Conservation (phyloP, 2,888 invertebrate species). For the Nephrotoma appendiculata region DNA sequence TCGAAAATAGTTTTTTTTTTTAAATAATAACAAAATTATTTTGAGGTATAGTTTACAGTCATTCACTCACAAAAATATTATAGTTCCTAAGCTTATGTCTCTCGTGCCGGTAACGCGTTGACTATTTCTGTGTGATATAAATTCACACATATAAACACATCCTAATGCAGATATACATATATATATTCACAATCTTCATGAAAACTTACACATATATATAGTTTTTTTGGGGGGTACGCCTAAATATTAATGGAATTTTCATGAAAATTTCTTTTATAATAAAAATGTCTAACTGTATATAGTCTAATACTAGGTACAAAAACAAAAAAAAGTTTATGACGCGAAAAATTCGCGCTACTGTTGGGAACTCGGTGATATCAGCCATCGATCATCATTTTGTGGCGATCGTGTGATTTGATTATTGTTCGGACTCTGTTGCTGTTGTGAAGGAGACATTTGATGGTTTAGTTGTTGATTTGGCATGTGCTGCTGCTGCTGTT, state of each 20-base stretch:
- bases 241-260: neutral
- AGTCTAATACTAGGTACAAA: neutral
- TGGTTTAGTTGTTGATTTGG: neutral
- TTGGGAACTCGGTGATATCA: conserved; percentile 2
- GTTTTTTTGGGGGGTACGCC: neutral
- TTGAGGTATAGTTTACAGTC: neutral
- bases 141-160: neutral
- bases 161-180: neutral
- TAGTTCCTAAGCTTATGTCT: neutral
- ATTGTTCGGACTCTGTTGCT: neutral
- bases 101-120: neutral
- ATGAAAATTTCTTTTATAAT: neutral
- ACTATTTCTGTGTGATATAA: neutral
- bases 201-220: neutral
- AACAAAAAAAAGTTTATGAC: neutral
- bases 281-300: neutral
- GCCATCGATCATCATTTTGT: conserved; percentile 7
- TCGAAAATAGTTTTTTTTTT: neutral
- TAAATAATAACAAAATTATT: neutral
- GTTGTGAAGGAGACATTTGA: neutral
- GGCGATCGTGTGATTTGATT: neutral
- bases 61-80: neutral
- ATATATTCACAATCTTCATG: neutral
- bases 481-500: neutral
- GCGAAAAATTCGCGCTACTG: neutral